A percentile compares a stretch with the other conserved stretches of the same genome.
These are phyloP conservation scores for Eledona agricola DNA, from an alignment of 2,888 invertebrate genomes.

Conservation along the genomic window DNA sequence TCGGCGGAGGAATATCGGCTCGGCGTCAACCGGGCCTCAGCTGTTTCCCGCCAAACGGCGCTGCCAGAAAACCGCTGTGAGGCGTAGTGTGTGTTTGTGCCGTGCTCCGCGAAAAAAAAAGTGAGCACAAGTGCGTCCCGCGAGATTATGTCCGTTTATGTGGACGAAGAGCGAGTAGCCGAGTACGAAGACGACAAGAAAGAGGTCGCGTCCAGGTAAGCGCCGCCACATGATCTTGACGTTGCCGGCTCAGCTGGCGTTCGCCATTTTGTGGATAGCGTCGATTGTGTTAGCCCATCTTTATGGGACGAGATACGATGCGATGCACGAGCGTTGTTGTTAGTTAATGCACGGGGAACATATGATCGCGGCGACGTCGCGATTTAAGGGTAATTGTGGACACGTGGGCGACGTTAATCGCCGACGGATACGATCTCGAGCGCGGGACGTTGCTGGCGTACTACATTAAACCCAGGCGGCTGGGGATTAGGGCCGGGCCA, in stretches of 20 bases:
- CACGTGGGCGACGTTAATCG: slow-evolving; percentile 34
- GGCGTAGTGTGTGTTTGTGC: slow-evolving; percentile 66
- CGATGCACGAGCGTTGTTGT: slow-evolving; percentile 8
- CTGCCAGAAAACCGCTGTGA: slow-evolving; percentile 71
- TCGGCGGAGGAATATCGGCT: slow-evolving; percentile 60
- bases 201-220: slow-evolving; percentile 64
- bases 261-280: too few species aligned
- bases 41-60: slow-evolving; percentile 76
- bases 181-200: slow-evolving; percentile 67
- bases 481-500: too few species aligned
- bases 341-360: slow-evolving; percentile 28
- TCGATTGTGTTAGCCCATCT: too few species aligned
- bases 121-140: slow-evolving; percentile 13
- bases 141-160: slow-evolving; percentile 66
- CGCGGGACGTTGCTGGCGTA: too few species aligned
- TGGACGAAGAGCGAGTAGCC: slow-evolving; percentile 64
- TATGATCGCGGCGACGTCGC: slow-evolving; percentile 29
- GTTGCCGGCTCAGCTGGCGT: too few species aligned
- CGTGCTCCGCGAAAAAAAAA: too few species aligned
- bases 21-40: slow-evolving; percentile 68
- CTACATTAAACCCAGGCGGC: too few species aligned
- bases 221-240: slow-evolving; percentile 60
- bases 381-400: too few species aligned
- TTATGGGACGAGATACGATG: too few species aligned
- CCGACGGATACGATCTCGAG: slow-evolving; percentile 39